Conservation (phyloP, 2,797 vertebrate genomes). For the Allochrocebus solatus region DNA sequence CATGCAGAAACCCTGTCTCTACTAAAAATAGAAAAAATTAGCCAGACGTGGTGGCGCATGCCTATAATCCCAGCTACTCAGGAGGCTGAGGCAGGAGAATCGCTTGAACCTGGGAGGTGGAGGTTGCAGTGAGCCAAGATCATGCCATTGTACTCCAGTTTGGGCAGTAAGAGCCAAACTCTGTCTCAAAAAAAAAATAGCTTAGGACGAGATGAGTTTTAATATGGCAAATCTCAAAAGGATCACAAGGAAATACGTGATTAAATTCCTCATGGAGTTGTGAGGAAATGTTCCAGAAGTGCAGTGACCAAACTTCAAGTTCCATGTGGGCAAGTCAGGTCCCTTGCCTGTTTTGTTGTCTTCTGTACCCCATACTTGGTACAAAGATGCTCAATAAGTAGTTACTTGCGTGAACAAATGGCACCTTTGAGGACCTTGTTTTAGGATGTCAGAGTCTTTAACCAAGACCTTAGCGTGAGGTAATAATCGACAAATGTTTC, state of each 20-base stretch:
- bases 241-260: neutral
- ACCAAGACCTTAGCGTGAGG: neutral
- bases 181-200: neutral
- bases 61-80: no score
- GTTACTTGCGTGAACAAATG: neutral
- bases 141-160: no score
- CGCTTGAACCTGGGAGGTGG: no score
- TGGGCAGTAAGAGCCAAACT: no score
- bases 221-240: neutral
- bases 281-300: neutral
- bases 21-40: no score
- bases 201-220: neutral
- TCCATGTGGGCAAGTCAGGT: neutral
- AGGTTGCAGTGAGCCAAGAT: no score
- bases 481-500: neutral
- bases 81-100: no score
- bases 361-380: neutral
- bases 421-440: neutral
- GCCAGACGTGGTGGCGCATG: no score
- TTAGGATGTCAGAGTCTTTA: neutral
- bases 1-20: no score
- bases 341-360: neutral
- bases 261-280: neutral
- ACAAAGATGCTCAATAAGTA: neutral
- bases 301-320: neutral